Conservation (phyloP, 2,797 vertebrate genomes). For the Eulemur rubriventer region DNA sequence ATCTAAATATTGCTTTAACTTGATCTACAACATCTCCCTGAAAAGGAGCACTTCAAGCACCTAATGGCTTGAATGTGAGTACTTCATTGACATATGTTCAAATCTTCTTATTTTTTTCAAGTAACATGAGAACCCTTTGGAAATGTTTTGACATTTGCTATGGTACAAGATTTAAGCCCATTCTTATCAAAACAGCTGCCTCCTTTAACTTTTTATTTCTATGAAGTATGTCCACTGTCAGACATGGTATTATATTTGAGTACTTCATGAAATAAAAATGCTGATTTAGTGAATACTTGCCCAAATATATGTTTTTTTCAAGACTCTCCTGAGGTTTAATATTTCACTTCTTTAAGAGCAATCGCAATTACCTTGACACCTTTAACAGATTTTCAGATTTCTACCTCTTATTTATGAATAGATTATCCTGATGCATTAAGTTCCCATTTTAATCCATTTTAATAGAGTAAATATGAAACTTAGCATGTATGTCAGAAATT, state of each 20-base stretch:
- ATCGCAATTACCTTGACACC: not conserved
- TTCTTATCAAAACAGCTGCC: not conserved
- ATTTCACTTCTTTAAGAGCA: not conserved
- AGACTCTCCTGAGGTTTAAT: not conserved
- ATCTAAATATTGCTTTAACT: conserved; percentile 10
- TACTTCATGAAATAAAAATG: not conserved
- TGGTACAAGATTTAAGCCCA: not conserved
- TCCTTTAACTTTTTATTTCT: not conserved
- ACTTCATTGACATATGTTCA: not conserved
- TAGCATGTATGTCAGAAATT: not conserved
- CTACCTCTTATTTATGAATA: not conserved
- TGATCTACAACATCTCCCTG: not conserved
- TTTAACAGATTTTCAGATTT: not conserved
- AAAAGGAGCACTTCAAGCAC: not conserved
- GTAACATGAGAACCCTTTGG: not conserved
- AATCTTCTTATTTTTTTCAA: conserved; percentile 21
- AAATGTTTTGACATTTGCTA: not conserved
- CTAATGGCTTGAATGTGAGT: not conserved
- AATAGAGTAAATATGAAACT: not conserved
- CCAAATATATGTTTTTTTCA: not conserved
- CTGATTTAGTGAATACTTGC: not conserved
- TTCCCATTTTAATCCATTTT: not conserved
- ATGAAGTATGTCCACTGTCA: not conserved
- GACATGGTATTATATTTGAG: not conserved
- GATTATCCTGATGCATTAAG: not conserved